Evolutionary conservation across 2,113 vertebrate genomes (phyloP).

Genomic region (Camelus dromedarius): DNA sequence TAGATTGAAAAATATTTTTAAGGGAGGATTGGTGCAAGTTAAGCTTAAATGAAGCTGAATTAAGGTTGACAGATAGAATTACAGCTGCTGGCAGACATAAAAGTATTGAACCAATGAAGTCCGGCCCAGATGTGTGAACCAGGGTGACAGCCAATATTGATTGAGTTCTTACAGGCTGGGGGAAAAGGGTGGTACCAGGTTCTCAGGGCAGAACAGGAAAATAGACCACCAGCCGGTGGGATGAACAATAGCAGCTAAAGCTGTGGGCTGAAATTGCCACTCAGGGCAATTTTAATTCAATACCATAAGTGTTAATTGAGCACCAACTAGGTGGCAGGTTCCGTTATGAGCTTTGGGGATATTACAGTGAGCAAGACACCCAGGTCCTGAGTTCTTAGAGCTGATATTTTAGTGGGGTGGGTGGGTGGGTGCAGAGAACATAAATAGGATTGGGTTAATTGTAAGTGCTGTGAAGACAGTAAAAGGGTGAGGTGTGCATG

Average conservation of each 20-base stretch:
- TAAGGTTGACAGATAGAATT: neutral
- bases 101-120: neutral
- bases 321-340: neutral
- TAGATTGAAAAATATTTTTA: neutral
- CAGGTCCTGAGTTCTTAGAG: neutral
- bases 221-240: neutral
- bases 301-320: neutral
- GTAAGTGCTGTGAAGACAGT: neutral
- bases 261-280: neutral
- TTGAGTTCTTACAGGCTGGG: neutral
- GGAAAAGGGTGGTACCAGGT: neutral
- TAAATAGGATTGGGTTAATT: neutral
- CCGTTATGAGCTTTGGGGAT: neutral
- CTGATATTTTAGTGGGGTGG: neutral
- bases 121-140: neutral
- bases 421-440: neutral
- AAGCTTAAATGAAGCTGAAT: neutral
- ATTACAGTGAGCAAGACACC: neutral
- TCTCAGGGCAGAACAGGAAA: neutral
- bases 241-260: neutral
- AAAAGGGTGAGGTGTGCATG: neutral
- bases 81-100: neutral
- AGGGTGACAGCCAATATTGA: neutral
- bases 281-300: neutral
- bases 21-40: neutral